phyloP scores from a whole-genome alignment of 2,888 invertebrate genomes.

The Macrophya alboannulata region DNA sequence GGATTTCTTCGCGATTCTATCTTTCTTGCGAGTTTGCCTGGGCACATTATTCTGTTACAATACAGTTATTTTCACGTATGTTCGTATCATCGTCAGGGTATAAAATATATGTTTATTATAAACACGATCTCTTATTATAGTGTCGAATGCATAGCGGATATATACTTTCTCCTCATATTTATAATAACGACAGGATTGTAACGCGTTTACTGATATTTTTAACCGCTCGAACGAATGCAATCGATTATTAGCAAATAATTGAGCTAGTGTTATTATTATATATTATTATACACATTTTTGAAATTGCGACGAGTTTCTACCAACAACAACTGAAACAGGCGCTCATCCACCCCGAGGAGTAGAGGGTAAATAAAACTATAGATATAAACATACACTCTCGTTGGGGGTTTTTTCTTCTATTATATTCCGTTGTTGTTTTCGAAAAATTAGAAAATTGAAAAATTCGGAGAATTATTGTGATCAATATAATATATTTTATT shows the following conservation, averaged over 20 bases:
- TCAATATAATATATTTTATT: too few relatives aligned
- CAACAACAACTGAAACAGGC: conserved; percentile 76
- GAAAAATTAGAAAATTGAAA: not conserved
- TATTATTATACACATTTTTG: not conserved
- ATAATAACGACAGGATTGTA: not conserved
- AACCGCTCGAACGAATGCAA: not conserved
- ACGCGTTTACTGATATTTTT: not conserved
- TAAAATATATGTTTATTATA: not conserved
- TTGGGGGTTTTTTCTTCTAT: not conserved
- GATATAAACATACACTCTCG: conserved; percentile 53
- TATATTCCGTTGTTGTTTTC: not conserved
- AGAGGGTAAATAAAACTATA: conserved; percentile 53
- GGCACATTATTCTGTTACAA: not conserved
- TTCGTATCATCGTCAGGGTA: not conserved
- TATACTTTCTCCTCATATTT: not conserved
- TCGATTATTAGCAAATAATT: not conserved
- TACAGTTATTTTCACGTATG: not conserved
- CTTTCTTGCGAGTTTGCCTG: not conserved
- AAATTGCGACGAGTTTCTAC: conserved; percentile 63
- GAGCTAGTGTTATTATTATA: not conserved
- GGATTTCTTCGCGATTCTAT: conserved; percentile 22
- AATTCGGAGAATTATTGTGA: not conserved
- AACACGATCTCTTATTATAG: not conserved
- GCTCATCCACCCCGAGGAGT: conserved; percentile 70
- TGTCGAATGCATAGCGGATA: not conserved